These are phyloP conservation scores for Apogon talboti DNA, from an alignment of 2,797 vertebrate genomes.

Conservation along the genomic window DNA sequence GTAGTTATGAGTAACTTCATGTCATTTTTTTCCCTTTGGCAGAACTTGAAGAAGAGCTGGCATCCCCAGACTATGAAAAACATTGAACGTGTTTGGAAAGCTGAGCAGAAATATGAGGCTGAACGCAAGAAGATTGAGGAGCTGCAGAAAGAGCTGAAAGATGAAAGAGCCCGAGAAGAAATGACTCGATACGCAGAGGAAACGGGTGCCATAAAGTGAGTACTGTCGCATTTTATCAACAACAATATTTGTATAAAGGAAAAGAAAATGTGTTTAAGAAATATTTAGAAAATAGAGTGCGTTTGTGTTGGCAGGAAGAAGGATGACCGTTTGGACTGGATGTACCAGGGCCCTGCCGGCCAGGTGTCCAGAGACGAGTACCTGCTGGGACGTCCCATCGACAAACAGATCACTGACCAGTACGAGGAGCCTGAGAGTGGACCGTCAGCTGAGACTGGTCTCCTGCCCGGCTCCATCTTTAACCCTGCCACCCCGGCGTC, in stretches of 20 bases:
- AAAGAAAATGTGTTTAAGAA: not conserved
- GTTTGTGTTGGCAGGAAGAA: slow-evolving; percentile 85
- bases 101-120: slow-evolving; percentile 94
- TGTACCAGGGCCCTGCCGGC: slow-evolving; percentile 95
- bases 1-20: not conserved
- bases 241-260: fast-evolving
- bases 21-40: not conserved
- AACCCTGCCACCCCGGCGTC: slow-evolving; percentile 84
- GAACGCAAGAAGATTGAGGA: slow-evolving; percentile 96
- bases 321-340: slow-evolving; percentile 97
- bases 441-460: slow-evolving; percentile 89
- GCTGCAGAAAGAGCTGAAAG: slow-evolving; percentile 93
- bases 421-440: slow-evolving; percentile 89
- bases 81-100: slow-evolving; percentile 98
- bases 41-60: slow-evolving; percentile 99
- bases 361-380: slow-evolving; percentile 96
- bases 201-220: slow-evolving; percentile 89
- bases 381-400: slow-evolving; percentile 92
- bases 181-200: slow-evolving; percentile 93
- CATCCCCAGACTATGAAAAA: slow-evolving; percentile 98
- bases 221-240: not conserved
- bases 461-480: slow-evolving; percentile 95
- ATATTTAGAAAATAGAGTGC: not conserved
- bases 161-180: slow-evolving; percentile 93
- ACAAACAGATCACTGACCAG: slow-evolving; percentile 93